phyloP scores from a whole-genome alignment of 2,797 vertebrate species.

The Enteromius radiatus region DNA sequence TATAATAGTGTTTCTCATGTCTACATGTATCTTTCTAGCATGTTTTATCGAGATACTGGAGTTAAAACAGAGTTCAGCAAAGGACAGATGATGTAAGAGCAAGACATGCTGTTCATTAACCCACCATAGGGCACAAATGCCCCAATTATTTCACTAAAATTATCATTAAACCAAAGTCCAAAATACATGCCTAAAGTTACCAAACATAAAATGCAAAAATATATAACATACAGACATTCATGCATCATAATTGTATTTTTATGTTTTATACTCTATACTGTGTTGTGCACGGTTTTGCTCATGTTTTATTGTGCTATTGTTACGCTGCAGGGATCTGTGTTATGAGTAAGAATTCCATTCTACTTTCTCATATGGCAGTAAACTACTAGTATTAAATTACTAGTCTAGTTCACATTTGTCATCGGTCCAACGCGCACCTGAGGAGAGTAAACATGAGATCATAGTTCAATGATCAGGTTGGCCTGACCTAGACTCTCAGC shows the following conservation, averaged over 20 bases:
- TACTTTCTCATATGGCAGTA: background rate
- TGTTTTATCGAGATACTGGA: background rate
- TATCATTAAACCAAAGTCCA: background rate
- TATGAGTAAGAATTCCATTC: background rate
- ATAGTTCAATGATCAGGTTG: constrained; percentile 50
- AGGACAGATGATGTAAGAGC: constrained; percentile 23
- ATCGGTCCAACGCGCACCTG: background rate
- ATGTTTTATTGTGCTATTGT: background rate
- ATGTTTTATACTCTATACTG: background rate
- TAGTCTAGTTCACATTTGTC: background rate
- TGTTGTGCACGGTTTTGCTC: background rate
- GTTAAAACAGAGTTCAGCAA: constrained; percentile 3
- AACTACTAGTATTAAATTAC: background rate
- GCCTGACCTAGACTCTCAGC: constrained; percentile 6
- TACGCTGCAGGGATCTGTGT: background rate
- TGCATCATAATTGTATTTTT: no score
- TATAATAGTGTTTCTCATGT: background rate
- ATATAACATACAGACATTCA: background rate
- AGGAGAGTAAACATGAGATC: constrained; percentile 8
- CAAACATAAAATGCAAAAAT: background rate
- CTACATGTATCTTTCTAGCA: background rate
- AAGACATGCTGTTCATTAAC: constrained; percentile 17
- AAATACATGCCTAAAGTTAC: background rate
- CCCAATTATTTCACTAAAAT: background rate
- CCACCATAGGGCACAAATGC: background rate